Base-by-base conservation (phyloP, 2,888 invertebrate species). In the Syrista parreyssii region DNA sequence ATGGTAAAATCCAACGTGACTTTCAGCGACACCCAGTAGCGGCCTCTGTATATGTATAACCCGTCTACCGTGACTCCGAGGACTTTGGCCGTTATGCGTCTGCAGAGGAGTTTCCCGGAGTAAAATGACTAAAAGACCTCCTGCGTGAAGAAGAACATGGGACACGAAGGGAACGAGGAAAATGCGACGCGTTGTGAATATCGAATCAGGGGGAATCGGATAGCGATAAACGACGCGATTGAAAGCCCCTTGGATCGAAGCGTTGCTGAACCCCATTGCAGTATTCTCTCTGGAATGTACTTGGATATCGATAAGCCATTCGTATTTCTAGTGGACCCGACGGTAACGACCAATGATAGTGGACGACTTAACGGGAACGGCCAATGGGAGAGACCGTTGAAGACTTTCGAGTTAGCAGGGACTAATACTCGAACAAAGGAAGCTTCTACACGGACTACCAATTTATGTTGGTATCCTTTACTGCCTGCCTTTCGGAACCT, bases 271-370 rank as follows among this genome's bases (percentile, higher is more conserved):
- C 35, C 32, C 35, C 12, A 35, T 34, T 30, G 30, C 35, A 34
- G 32, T 35, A 74, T 74, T 74, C 74, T 35, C 74, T 32, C 12
- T 15, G 68, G 33, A 40, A 36, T n/a, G 69, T 75, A 76, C 72
- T 73, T 74, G 81, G 82, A 86, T 86, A 86, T 85, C 85, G 86
- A 83, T 85, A 86, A 86, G 84, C 86, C 84, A 84, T 86, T 84
- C 83, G 84, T 85, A 86, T 85, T 86, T 84, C 73, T 68, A 75
- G 72, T 34, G 75, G 71, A 81, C 81, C 77, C 76, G 55, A 68
- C 74, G 74, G 79, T 79, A 79, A 79, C 79, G 78, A 76, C 79
- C 81, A 82, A 80, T 82, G 82, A 82, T 83, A 84, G 84, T 85
- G 81, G 30, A 83, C 80, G 76, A 83, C 82, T 84, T 83, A 84